Conservation (phyloP, 1,140 invertebrate species). For the Saccostrea echinata region DNA sequence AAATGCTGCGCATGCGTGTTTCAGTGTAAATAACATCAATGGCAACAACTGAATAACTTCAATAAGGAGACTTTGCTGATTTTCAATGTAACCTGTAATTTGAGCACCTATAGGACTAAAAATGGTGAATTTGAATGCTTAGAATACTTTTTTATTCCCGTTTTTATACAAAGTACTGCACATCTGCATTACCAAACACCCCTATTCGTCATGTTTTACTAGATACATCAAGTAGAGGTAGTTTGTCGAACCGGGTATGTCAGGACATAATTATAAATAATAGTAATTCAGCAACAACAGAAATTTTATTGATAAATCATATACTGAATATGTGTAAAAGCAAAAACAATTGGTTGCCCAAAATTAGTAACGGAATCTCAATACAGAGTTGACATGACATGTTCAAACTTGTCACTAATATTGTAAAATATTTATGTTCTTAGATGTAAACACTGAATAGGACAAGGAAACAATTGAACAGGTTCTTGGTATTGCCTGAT, state of each 20-base stretch:
- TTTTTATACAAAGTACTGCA: background rate
- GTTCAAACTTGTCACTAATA: background rate
- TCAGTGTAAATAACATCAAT: constrained; percentile 7
- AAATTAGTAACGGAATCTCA: background rate
- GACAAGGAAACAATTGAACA: background rate
- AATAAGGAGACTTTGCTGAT: background rate
- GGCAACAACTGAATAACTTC: background rate
- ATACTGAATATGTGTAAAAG: background rate
- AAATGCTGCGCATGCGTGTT: constrained; percentile 5
- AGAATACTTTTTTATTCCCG: background rate
- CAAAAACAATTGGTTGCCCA: background rate
- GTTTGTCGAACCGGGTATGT: background rate
- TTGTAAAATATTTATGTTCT: background rate
- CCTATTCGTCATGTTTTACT: background rate
- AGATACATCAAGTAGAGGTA: background rate
- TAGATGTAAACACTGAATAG: background rate
- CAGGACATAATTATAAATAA: too few species aligned
- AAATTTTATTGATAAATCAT: too few species aligned
- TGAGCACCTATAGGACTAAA: background rate
- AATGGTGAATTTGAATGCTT: background rate
- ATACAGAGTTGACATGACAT: constrained; percentile 7
- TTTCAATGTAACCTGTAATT: background rate
- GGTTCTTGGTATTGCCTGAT: background rate
- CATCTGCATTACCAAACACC: too few species aligned
- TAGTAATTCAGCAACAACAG: too few species aligned